Base-by-base conservation (phyloP, 2,113 vertebrate species). In the Brachyistius frenatus region DNA sequence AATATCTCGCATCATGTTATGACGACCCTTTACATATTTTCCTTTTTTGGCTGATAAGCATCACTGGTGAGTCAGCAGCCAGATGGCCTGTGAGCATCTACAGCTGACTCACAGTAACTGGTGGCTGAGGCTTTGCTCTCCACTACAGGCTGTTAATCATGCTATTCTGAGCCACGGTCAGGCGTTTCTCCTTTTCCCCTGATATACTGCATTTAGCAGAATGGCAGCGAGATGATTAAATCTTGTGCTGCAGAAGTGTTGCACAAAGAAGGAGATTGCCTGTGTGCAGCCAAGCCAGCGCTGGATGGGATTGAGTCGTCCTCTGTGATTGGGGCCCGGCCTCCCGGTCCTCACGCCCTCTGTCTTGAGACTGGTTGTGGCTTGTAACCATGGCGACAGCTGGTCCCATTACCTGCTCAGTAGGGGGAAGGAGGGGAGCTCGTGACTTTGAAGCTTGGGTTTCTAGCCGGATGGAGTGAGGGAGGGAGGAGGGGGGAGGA, bases 321-420 rank as follows among this genome's bases (percentile, higher is more conserved):
- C 85, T 88, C 23, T 84, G 86, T 89, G 87, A 89, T 85, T 78
- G 73, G 64, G 79, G 31, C 61, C 55, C 33, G 2, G 52, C 75
- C 68, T 54, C 72, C 61, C 56, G 36, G 52, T 15, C 50, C 33
- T 35, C 44, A 57, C 58, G 8, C 58, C 44, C 55, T 39, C 41
- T 31, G n/a, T 79, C 84, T 81, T 32, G 60, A 80, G 80, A 76
- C 70, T 86, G 84, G 83, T 69, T 86, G 83, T 85, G 74, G 84
- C 82, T 69, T 16, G 92, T 91, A 87, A 90, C 92, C 91, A 93
- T 92, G 84, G 90, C 31, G 35, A 93, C 88, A 67, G 84, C 76
- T 77, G 87, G 80, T 88, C 89, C 80, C 73, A 80, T 91, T 92
- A 92, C 89, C 91, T 93, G 86, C 88, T 73, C 31, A 41, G 14